These are phyloP conservation scores for Pachymerium ferrugineum DNA, from an alignment of 2,888 invertebrate genomes.

Conservation along the genomic window DNA sequence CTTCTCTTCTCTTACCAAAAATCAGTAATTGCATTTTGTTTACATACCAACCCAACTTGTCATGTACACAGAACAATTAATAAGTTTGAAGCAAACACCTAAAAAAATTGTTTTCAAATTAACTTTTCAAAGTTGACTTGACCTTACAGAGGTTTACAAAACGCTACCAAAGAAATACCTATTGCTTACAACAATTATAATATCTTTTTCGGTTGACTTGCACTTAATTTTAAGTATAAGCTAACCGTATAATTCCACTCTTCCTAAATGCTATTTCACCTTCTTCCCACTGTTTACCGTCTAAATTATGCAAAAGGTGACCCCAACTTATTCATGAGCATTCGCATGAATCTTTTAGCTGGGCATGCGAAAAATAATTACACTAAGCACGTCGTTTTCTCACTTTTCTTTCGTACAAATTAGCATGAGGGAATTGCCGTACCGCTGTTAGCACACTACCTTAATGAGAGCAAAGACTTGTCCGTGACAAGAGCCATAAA, in stretches of 20 bases:
- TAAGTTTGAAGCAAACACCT: too few relatives aligned
- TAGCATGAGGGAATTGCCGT: neutral
- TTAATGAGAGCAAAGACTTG: neutral
- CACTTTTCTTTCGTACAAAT: neutral
- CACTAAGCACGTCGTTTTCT: conserved; percentile 1
- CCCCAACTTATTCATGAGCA: neutral
- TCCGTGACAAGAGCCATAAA: neutral
- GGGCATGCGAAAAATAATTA: conserved; percentile 2
- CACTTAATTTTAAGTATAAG: neutral
- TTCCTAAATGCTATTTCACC: neutral
- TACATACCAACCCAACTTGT: too few relatives aligned
- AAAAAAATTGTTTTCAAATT: too few relatives aligned
- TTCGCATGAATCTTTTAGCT: neutral
- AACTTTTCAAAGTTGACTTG: too few relatives aligned
- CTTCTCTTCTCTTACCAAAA: too few relatives aligned
- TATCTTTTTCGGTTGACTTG: too few relatives aligned
- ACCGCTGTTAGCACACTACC: neutral
- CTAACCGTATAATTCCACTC: neutral
- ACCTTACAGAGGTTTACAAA: too few relatives aligned
- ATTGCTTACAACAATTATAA: neutral
- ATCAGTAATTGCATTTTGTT: too few relatives aligned
- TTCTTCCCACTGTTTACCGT: neutral
- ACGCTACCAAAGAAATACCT: too few relatives aligned
- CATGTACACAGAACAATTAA: too few relatives aligned
- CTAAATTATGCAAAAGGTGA: conserved; percentile 11